Percentiles rank a stretch among this genome's conserved stretches.
phyloP scores from a whole-genome alignment of 2,797 vertebrate genomes.

The Leucoraja ocellata region DNA sequence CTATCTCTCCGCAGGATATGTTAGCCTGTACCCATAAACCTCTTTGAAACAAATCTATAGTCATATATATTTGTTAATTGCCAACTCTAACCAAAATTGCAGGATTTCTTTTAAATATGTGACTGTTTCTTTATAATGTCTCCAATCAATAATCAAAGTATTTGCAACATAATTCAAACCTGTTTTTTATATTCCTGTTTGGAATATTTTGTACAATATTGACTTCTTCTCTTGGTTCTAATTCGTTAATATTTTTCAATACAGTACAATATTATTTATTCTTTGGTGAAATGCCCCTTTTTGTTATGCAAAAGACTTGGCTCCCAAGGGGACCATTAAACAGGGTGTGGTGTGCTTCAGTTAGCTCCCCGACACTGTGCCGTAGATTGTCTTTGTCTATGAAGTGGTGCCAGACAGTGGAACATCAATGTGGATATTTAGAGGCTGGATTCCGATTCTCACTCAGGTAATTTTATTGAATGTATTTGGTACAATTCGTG shows the following conservation, averaged over 20 bases:
- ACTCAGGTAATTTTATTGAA: constrained; percentile 25
- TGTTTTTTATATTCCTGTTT: not conserved
- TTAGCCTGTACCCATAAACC: not conserved
- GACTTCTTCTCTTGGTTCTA: not conserved
- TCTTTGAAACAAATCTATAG: not conserved
- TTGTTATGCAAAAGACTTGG: constrained; percentile 1
- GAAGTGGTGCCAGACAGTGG: constrained; percentile 6
- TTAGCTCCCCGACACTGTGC: not conserved
- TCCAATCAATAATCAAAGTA: not conserved
- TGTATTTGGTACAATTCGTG: not conserved
- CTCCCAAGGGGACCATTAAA: not conserved
- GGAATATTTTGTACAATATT: too few species aligned
- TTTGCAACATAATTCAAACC: not conserved
- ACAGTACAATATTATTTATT: not conserved
- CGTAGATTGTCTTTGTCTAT: constrained; percentile 29
- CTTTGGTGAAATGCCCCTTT: not conserved
- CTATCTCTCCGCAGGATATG: not conserved
- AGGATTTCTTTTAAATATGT: not conserved
- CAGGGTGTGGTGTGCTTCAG: constrained; percentile 1
- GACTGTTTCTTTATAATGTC: not conserved
- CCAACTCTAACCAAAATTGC: not conserved
- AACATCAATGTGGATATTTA: constrained; percentile 26
- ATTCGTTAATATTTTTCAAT: not conserved
- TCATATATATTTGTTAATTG: not conserved
- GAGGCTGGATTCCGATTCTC: constrained; percentile 27